phyloP scores from a whole-genome alignment of 2,113 vertebrate genomes.

The Channa argus region DNA sequence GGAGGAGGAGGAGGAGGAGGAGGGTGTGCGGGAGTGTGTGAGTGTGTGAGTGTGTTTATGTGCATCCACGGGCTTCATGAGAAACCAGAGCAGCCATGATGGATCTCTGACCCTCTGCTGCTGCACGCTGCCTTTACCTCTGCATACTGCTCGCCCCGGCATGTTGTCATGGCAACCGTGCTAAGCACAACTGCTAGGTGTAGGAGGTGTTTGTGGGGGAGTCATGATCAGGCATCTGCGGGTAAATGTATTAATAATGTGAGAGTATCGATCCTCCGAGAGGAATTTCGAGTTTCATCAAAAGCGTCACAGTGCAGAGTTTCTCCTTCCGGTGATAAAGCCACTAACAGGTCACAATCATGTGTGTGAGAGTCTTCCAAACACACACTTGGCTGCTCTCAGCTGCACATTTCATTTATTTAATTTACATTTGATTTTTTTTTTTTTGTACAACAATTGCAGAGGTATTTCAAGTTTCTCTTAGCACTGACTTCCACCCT shows the following conservation, averaged over 20 bases:
- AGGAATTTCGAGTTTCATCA: constrained; percentile 37
- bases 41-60: too few relatives aligned
- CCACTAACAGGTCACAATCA: neutral
- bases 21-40: neutral
- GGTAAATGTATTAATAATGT: constrained; percentile 49
- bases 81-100: constrained; percentile 10
- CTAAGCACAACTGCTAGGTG: constrained; percentile 1
- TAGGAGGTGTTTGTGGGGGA: neutral
- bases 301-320: neutral
- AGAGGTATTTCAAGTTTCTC: too few relatives aligned
- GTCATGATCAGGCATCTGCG: constrained; percentile 37
- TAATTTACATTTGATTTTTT: too few relatives aligned
- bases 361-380: neutral
- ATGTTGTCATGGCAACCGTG: constrained; percentile 35
- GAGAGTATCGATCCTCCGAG: constrained; percentile 29
- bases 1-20: constrained; percentile 6
- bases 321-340: neutral
- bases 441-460: too few relatives aligned
- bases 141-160: neutral
- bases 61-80: constrained; percentile 13
- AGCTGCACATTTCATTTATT: neutral
- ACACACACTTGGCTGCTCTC: neutral
- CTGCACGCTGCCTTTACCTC: neutral
- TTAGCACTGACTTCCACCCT: too few relatives aligned
- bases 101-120: constrained; percentile 28